A percentile compares a stretch with the other conserved stretches of the same genome.
Evolutionary conservation across 2,888 invertebrate genomes (phyloP).

Genomic region (Drosophila kokeensis): DNA sequence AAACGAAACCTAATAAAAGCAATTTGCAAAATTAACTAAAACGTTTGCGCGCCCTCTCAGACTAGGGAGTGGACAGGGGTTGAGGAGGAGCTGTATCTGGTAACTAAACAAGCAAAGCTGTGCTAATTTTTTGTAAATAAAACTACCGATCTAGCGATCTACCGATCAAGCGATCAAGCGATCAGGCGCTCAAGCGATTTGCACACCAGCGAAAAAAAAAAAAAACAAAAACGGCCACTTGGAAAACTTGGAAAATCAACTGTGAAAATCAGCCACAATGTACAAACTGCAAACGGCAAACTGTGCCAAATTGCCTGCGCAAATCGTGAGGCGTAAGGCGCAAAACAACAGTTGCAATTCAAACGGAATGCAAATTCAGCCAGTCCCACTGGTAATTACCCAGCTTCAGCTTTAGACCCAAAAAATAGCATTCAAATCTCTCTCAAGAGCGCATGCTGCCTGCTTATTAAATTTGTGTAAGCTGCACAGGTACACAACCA

Average conservation of each 20-base stretch:
- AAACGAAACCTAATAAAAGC: constrained; percentile 82
- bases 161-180: constrained; percentile 64
- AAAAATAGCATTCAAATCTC: constrained; percentile 49
- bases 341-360: constrained; percentile 83
- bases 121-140: constrained; percentile 82
- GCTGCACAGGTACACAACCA: constrained; percentile 37
- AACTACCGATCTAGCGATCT: constrained; percentile 80
- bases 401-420: constrained; percentile 55
- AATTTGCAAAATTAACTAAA: constrained; percentile 79
- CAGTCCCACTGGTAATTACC: constrained; percentile 77
- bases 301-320: constrained; percentile 72
- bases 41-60: constrained; percentile 51
- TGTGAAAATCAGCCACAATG: constrained; percentile 67
- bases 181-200: constrained; percentile 40
- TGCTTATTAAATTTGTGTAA: constrained; percentile 71
- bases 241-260: constrained; percentile 69
- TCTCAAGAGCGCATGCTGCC: constrained; percentile 42
- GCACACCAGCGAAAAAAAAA: constrained; percentile 26
- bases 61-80: not conserved
- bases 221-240: not conserved
- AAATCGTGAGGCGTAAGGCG: constrained; percentile 76
- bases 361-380: constrained; percentile 83
- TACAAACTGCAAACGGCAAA: constrained; percentile 43
- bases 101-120: constrained; percentile 77
- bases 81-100: constrained; percentile 4